These are phyloP conservation scores for Ophioderma brevispina DNA, from an alignment of 35 echinoderm and acorn worm genomes.

Conservation along the genomic window DNA sequence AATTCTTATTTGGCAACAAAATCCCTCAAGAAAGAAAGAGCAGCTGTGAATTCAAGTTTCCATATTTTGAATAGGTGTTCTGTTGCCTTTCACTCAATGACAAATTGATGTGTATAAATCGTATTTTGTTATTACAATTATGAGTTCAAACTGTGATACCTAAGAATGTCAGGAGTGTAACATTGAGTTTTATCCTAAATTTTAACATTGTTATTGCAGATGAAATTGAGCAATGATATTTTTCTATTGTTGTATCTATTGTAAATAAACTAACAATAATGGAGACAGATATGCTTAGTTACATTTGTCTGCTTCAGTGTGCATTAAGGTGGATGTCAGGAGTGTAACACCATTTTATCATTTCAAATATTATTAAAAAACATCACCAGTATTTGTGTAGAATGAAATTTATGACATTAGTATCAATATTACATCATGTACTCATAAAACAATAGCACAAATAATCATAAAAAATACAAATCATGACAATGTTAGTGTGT, in stretches of 20 bases:
- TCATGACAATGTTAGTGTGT: too few species aligned
- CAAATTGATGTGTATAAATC: slow-evolving; percentile 15
- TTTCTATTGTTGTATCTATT: slow-evolving; percentile 17
- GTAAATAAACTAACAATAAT: background rate
- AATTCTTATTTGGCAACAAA: slow-evolving; percentile 16
- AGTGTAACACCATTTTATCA: too few species aligned
- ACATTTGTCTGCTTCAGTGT: too few species aligned
- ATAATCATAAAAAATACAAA: too few species aligned
- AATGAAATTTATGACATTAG: too few species aligned
- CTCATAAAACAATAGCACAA: too few species aligned
- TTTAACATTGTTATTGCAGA: background rate
- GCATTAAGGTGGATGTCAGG: too few species aligned
- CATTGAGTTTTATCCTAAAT: slow-evolving; percentile 11
- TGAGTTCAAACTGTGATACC: background rate
- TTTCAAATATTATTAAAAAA: too few species aligned
- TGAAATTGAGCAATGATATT: slow-evolving; percentile 17
- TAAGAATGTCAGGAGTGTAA: slow-evolving; percentile 16
- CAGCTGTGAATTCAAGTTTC: background rate
- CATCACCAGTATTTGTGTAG: too few species aligned
- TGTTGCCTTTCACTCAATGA: slow-evolving; percentile 14
- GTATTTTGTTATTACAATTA: slow-evolving; percentile 3
- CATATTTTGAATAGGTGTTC: slow-evolving; percentile 13
- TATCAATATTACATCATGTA: too few species aligned
- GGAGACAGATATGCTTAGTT: background rate
- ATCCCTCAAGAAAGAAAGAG: slow-evolving; percentile 10